Percentiles rank a stretch among this genome's conserved stretches.
phyloP scores from a whole-genome alignment of 1,140 invertebrate genomes.

The Melitaea cinxia region DNA sequence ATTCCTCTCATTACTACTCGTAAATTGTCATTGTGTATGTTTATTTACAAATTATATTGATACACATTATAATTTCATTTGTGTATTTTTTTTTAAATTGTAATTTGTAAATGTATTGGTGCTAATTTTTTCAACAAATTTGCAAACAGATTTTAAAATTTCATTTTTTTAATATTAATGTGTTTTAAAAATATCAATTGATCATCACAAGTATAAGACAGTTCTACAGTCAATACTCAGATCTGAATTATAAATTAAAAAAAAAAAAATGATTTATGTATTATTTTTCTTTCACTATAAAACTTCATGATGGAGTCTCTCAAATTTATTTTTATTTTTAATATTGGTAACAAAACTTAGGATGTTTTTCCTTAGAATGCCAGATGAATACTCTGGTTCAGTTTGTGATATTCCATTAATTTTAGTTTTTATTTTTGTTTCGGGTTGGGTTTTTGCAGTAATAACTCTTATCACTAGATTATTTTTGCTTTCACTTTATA shows the following conservation, averaged over 20 bases:
- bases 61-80: neutral
- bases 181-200: neutral
- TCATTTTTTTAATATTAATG: neutral
- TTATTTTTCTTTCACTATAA: neutral
- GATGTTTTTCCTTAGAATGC: constrained; percentile 7
- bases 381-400: constrained; percentile 20
- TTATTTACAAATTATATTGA: neutral
- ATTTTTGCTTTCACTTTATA: constrained; percentile 41
- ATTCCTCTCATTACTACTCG: neutral
- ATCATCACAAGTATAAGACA: neutral
- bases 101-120: neutral
- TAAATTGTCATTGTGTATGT: neutral
- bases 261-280: neutral
- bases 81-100: neutral
- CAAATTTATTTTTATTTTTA: neutral
- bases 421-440: constrained; percentile 42
- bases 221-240: constrained; percentile 8
- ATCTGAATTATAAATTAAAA: constrained; percentile 15
- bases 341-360: neutral
- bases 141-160: constrained; percentile 15
- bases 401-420: constrained; percentile 46
- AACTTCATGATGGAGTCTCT: neutral
- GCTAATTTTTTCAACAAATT: constrained; percentile 14
- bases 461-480: constrained; percentile 34
- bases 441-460: constrained; percentile 48